Evolutionary conservation across 1,140 invertebrate genomes (phyloP), one percentile per base, ranked within the genome.

Genomic region (Cydia strobilella): DNA sequence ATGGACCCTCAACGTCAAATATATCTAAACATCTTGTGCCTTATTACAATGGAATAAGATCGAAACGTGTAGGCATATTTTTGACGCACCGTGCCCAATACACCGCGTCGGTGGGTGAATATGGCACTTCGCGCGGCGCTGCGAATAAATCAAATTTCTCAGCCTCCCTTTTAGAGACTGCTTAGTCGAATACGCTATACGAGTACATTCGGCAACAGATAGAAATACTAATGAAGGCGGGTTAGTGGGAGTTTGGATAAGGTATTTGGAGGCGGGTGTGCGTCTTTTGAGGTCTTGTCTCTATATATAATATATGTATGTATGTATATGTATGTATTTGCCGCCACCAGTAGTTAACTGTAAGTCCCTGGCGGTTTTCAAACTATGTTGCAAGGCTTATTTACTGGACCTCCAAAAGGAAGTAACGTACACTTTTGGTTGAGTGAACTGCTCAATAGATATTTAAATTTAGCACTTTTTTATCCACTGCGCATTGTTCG

Each of bases 61-160:
- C 18, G 15, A 59, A 59, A 23, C 23, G 9, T 59, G 54, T 59
- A 10, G 3, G n/a, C 54, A 23, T 72, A 39, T n/a, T 9, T 31
- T 39, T 20, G 54, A 23, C 6, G 54, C 42, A 13, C 12, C 54
- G 20, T 23, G 54, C 80, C 84, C 86, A 84, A 88, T 90, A 89
- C 88, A 86, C 85, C 82, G 79, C 85, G 86, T 88, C 84, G 84
- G 84, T 77, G 80, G 83, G 77, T 82, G 85, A 89, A 88, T 90
- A 89, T 84, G 84, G 83, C 83, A 79, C 89, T 91, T 91, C 88
- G 87, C 87, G 84, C 85, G 86, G 80, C 82, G 88, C 88, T 86
- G 88, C 81, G 83, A 85, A 89, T 91, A 90, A 90, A 91, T 91
- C 89, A 90, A 84, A 89, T 91, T 87, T 84, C 74, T 76, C 75